A percentile compares a stretch with the other conserved stretches of the same genome.
These are phyloP conservation scores for Cyclina sinensis DNA, from an alignment of 1,140 invertebrate species.

Conservation along the genomic window DNA sequence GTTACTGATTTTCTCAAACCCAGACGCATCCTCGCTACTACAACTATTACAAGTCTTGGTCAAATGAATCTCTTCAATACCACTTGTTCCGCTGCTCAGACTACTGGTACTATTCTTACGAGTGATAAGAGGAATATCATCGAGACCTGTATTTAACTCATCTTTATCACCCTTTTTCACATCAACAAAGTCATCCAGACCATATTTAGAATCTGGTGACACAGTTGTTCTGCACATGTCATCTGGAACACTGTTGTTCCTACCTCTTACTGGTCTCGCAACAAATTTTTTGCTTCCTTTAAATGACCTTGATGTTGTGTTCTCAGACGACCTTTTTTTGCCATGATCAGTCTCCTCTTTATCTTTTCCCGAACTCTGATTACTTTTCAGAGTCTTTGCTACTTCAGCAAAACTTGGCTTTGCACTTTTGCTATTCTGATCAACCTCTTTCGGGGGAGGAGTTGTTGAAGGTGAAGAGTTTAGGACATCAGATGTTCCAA, in stretches of 20 bases:
- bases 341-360: conserved; percentile 45
- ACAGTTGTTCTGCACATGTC: conserved; percentile 55
- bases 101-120: conserved; percentile 77
- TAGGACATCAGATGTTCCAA: conserved; percentile 51
- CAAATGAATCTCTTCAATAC: conserved; percentile 77
- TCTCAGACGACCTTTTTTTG: conserved; percentile 39
- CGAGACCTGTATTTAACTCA: conserved; percentile 10
- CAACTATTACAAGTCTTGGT: conserved; percentile 64
- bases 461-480: conserved; percentile 35
- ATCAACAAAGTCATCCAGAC: conserved; percentile 61
- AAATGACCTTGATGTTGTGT: conserved; percentile 13
- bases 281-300: conserved; percentile 64
- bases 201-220: conserved; percentile 68
- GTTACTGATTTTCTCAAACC: conserved; percentile 67
- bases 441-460: conserved; percentile 38
- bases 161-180: conserved; percentile 41
- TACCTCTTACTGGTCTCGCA: conserved; percentile 34
- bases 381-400: conserved; percentile 58
- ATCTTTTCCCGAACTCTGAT: conserved; percentile 25
- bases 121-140: conserved; percentile 40
- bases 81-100: conserved; percentile 78
- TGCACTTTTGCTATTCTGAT: neutral
- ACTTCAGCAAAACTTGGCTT: conserved; percentile 68
- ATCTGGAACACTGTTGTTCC: conserved; percentile 59
- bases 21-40: conserved; percentile 22